Evolutionary conservation across 2,888 invertebrate species (phyloP), one percentile per base, ranked within the genome.

Genomic region (Onchidella celtica): DNA sequence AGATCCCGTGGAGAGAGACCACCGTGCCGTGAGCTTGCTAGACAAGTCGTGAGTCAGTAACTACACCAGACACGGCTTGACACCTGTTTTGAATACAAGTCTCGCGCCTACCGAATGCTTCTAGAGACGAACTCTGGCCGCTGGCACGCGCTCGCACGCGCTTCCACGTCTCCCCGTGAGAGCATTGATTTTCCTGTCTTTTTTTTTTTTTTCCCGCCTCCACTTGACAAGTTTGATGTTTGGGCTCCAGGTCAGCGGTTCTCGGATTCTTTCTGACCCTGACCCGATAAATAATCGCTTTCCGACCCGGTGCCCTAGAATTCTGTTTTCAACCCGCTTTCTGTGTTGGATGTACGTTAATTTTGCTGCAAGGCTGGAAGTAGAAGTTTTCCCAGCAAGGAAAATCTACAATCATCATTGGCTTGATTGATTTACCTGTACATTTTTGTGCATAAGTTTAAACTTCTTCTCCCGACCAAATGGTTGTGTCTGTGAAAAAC

Each of bases 51-150:
- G n/a, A n/a, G n/a, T n/a, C 14, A 73, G 57, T 24, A 34, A 73
- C 74, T 24, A 57, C 34, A 61, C 36, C 34, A 61, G 74, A 74
- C 24, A 40, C 59, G 61, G 36, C 74, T 32, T 74, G 74, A 74
- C 74, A 74, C 74, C 74, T 74, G 74, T 74, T 74, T 74, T 61
- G 9, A 74, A 74, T 74, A 74, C 74, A 61, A 38, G 24, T 61
- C 29, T 34, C 6, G n/a, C 61, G 27, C 36, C 61, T 29, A 27
- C 61, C 32, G 27, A 74, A 74, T 61, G 61, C 57, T 74, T 36
- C 36, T 63, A 38, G n/a, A n/a, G 74, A 61, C 74, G 36, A 74
- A 38, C 38, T 27, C 14, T 24, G 38, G 38, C 27, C 24, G 36
- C 74, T 36, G 21, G 59, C 61, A 74, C 77, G 66, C 77, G 55